Evolutionary conservation across 2,888 invertebrate genomes (phyloP), one percentile per base, ranked within the genome.

Genomic region (Drosophila macrospina): DNA sequence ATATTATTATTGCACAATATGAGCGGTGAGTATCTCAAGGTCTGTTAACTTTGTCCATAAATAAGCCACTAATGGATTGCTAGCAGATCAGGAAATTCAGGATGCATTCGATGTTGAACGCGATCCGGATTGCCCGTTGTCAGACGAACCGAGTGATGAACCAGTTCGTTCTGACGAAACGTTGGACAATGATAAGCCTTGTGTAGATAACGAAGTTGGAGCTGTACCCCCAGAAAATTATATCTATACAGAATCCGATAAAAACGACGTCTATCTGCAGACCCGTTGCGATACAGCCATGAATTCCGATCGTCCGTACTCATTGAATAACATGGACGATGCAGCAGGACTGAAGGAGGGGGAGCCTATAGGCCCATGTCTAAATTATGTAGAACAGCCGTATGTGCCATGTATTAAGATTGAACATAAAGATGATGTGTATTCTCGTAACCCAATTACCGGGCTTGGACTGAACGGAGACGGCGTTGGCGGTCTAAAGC

Each of bases 1-100:
- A 30, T 62, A 41, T 60, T 83, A 80, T 78, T 64, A 77, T 78
- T 69, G 30, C 78, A 80, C 80, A 90, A 89, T 70, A 89, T 90
- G 89, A 89, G 78, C 78, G 82, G 88, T 80, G 74, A 80, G 80
- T 79, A 80, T 68, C 10, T 7, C 30, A 54, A 32, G 16, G 24
- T 30, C 7, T 2, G 7, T 11, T 2, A 47, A 7, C 5, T 2
- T 47, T 16, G 15, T 7, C 32, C 13, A 15, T 13, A 7, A 24
- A 44, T 2, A 15, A 28, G 11, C 15, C 11, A 32, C 11, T 32
- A 39, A n/a, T 15, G 41, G 11, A 26, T 8, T 11, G 45, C 44
- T 71, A 61, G 28, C 15, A 34, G 45, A 37, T 39, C 42, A 32
- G 20, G 41, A 52, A 8, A 16, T 11, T 7, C 47, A 20, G 37